phyloP scores from a whole-genome alignment of 1,140 invertebrate species.

The Philotrypesis tridentata region DNA sequence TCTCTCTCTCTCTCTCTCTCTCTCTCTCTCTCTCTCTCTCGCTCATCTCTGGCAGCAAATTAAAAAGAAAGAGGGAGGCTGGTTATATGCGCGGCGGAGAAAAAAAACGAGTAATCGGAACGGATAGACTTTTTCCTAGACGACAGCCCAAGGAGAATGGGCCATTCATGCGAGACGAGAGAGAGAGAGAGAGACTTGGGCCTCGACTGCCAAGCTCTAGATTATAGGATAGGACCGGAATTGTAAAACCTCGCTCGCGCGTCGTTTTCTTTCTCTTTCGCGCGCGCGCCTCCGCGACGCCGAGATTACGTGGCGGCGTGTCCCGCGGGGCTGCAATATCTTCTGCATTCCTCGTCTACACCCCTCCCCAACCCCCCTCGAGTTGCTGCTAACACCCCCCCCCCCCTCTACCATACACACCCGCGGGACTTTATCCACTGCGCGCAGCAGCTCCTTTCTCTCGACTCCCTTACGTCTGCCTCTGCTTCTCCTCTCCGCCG shows the following conservation, averaged over 20 bases:
- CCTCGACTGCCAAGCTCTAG: not conserved
- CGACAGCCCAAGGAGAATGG: constrained; percentile 72
- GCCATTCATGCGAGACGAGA: constrained; percentile 62
- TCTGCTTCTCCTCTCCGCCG: not conserved
- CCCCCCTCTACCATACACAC: constrained; percentile 49
- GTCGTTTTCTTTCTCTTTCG: constrained; percentile 44
- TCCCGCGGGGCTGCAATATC: constrained; percentile 75
- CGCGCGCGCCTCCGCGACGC: constrained; percentile 58
- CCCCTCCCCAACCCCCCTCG: constrained; percentile 53
- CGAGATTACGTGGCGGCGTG: constrained; percentile 71
- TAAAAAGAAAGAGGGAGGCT: constrained; percentile 53
- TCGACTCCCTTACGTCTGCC: not conserved
- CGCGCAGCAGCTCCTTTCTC: constrained; percentile 9
- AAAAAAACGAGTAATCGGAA: constrained; percentile 63
- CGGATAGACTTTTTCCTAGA: constrained; percentile 69
- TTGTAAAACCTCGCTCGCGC: constrained; percentile 67
- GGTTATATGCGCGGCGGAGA: not conserved
- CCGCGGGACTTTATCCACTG: constrained; percentile 22
- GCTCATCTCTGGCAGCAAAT: constrained; percentile 56
- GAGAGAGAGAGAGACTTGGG: constrained; percentile 19
- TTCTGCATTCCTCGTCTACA: constrained; percentile 62
- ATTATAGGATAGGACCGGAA: constrained; percentile 59
- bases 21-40: constrained; percentile 56
- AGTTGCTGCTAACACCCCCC: constrained; percentile 5
- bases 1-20: constrained; percentile 24